Evolutionary conservation across 2,888 invertebrate species (phyloP), one percentile per base, ranked within the genome.

Genomic region (Arrhopalites spinosus): DNA sequence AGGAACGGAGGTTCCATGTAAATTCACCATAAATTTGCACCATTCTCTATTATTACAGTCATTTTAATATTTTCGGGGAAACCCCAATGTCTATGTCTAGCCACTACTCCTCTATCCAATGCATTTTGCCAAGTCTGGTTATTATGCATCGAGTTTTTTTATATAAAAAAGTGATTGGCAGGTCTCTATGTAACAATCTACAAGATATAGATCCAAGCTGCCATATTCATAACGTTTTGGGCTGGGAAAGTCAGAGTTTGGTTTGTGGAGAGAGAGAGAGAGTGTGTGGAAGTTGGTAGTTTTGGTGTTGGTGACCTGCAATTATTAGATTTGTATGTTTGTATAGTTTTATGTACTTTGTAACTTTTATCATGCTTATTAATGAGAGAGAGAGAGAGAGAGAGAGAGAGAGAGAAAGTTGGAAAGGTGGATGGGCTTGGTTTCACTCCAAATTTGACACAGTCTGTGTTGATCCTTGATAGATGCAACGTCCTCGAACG

Each of bases 401-500:
- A 56, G 17, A 56, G 56, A 8, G 15, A 8, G 56, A 20, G 56
- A 7, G 36, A 7, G 36, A 17, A 36, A 56, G n/a, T n/a, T 5
- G 61, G 61, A 36, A 61, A 43, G 61, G 27, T 23, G 30, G 7
- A 61, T 0, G 43, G 53, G 20, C 23, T 43, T 64, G 1, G n/a
- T n/a, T 17, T 36, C 20, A n/a, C n/a, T n/a, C n/a, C n/a, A n/a
- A 67, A 45, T n/a, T 25, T 75, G 23, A 61, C 23, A 61, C 71
- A 66, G 61, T 56, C 59, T 59, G 5, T 23, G 8, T 59, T 59
- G 59, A 29, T 13, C 63, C 36, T 11, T 30, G 29, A 23, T 71
- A 82, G 82, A 81, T 82, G 80, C 80, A 81, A 75, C 85, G 86
- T 83, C 92, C 92, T 8, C 89, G 90, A 86, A 93, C 93, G 69